Evolutionary conservation across 2,113 vertebrate species (phyloP).

Genomic region (Protobothrops flavoviridis): DNA sequence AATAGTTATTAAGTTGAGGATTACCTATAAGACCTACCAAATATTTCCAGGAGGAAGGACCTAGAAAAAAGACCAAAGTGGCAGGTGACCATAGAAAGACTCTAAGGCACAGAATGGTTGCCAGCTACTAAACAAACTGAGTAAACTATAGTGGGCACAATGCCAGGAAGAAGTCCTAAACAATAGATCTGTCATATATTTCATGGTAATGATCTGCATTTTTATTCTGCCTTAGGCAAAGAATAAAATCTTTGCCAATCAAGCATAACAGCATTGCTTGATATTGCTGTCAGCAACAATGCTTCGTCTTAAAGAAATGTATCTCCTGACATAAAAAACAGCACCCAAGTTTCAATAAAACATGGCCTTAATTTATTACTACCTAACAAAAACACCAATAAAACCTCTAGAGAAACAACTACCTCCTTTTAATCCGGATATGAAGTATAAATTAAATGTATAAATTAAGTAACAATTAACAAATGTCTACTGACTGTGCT

Average conservation of each 20-base stretch:
- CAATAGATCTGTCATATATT: not conserved
- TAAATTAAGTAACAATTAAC: not conserved
- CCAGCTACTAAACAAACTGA: not conserved
- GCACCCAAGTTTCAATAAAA: not conserved
- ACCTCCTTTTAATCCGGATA: not conserved
- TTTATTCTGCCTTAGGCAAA: not conserved
- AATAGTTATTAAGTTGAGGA: not conserved
- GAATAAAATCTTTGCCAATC: not conserved
- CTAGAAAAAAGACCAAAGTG: not conserved
- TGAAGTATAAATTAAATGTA: not conserved
- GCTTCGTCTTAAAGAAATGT: not conserved
- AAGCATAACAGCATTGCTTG: not conserved
- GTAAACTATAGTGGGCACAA: not conserved
- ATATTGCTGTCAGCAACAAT: not conserved
- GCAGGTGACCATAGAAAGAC: not conserved
- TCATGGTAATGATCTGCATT: not conserved
- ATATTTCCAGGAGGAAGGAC: not conserved
- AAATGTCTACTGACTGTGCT: not conserved
- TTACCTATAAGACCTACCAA: not conserved
- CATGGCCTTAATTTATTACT: not conserved
- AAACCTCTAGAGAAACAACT: not conserved
- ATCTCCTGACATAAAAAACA: not conserved
- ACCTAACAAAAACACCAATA: not conserved
- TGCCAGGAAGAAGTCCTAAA: not conserved
- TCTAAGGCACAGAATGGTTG: not conserved